Evolutionary conservation across 2,888 invertebrate genomes (phyloP), one percentile per base, ranked within the genome.

Genomic region (Pachymerium ferrugineum): DNA sequence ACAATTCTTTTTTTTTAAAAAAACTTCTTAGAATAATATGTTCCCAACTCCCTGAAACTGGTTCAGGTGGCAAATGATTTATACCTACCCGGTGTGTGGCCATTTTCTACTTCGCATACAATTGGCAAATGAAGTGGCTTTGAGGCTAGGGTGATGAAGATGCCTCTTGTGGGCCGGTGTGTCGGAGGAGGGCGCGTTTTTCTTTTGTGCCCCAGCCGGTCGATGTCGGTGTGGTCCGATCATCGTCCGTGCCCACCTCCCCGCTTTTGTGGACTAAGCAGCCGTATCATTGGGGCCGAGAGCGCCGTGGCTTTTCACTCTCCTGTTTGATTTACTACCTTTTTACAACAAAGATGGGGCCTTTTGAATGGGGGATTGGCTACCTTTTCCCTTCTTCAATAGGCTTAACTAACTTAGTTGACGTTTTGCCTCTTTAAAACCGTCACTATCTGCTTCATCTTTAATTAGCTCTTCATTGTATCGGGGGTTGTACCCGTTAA

Each of bases 151-250:
- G 47, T 54, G 47, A 54, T 54, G 47, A 54, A 54, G 47, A 54
- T 54, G 47, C 47, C 47, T 54, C 47, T 54, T 54, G 47, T 54
- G 47, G 47, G 47, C 47, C 47, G 19, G 16, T 54, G 47, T 19
- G n/a, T 54, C 22, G 47, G 16, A 16, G 47, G 47, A 54, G 47
- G 47, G 47, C 47, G 47, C 47, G 47, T 54, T 54, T 54, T 54
- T n/a, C n/a, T 22, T 54, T 54, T 54, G 47, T 54, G 47, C 47
- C 10, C 47, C 16, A 54, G 47, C 47, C 47, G 47, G 47, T 54
- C 47, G 19, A 54, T 54, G 47, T 54, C 47, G 47, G 47, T 54
- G 47, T 54, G 47, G 47, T 54, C 47, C 47, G 47, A 54, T 54
- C 47, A 54, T 54, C 47, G n/a, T 54, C 47, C 47, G 47, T 54